Evolutionary conservation across 2,113 vertebrate species (phyloP).

Genomic region (Chauna torquata): DNA sequence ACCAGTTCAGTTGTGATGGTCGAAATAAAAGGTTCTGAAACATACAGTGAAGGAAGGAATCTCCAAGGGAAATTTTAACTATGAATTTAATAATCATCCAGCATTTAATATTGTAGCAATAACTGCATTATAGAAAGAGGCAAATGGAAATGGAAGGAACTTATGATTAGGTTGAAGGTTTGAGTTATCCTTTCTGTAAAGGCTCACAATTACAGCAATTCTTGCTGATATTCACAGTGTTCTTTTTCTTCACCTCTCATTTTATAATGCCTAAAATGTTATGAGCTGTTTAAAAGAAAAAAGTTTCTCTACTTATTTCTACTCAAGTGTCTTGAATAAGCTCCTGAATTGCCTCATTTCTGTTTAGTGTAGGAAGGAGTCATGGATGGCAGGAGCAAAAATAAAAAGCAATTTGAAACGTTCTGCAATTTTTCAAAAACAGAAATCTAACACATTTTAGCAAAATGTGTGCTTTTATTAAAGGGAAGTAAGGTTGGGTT

Average conservation of each 20-base stretch:
- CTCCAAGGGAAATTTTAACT: background rate
- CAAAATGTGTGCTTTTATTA: background rate
- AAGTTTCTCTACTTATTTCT: background rate
- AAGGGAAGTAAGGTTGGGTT: background rate
- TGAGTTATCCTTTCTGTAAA: conserved; percentile 5
- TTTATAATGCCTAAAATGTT: background rate
- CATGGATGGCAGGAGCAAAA: background rate
- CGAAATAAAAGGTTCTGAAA: background rate
- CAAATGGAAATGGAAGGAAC: background rate
- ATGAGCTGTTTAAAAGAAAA: background rate
- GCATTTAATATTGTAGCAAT: background rate
- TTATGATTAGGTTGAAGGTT: background rate
- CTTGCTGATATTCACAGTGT: background rate
- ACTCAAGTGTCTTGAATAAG: background rate
- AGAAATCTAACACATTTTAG: background rate
- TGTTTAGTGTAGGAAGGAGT: background rate
- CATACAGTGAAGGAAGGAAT: background rate
- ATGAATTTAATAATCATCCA: background rate
- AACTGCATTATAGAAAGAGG: background rate
- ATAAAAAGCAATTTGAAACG: background rate
- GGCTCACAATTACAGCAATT: background rate
- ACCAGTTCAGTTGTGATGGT: background rate
- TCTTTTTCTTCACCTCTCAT: conserved; percentile 5
- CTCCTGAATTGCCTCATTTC: background rate
- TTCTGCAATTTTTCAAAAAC: background rate